Conservation (phyloP, 2,888 invertebrate genomes). For the Chloroclysta siterata region DNA sequence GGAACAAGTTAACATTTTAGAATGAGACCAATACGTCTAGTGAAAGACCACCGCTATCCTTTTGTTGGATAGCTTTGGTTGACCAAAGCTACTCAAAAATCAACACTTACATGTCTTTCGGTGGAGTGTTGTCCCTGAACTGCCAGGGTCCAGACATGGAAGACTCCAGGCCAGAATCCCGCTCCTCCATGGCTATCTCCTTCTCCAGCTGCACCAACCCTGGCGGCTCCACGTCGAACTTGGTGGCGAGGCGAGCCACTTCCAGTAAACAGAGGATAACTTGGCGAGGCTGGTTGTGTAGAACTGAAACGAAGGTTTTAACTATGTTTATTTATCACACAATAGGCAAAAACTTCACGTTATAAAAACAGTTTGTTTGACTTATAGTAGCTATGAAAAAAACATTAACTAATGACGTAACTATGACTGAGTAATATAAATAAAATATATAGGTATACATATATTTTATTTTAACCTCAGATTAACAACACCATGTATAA, state of each 20-base stretch:
- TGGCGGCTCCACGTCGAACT: slow-evolving; percentile 92
- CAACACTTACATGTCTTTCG: slow-evolving; percentile 58
- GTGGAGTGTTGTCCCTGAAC: slow-evolving; percentile 83
- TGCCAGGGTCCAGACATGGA: slow-evolving; percentile 88
- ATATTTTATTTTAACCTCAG: no score
- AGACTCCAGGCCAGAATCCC: slow-evolving; percentile 87
- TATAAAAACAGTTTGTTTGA: no score
- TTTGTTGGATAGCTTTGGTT: no score
- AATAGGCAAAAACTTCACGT: no score
- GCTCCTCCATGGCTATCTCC: slow-evolving; percentile 93
- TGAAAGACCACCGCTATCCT: no score
- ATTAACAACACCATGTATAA: no score
- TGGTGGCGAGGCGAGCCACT: slow-evolving; percentile 91
- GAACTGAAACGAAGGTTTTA: slow-evolving; percentile 76
- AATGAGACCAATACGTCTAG: no score
- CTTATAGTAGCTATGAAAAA: no score
- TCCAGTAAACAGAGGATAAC: slow-evolving; percentile 94
- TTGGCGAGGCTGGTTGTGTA: slow-evolving; percentile 93
- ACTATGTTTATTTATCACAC: neutral
- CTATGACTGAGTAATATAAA: no score
- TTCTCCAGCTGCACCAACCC: slow-evolving; percentile 92
- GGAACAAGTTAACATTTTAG: slow-evolving; percentile 38
- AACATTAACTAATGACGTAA: no score
- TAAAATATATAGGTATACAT: no score
- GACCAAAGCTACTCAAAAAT: no score